Base-by-base conservation (phyloP, 2,113 vertebrate genomes). In the Lepus americanus region DNA sequence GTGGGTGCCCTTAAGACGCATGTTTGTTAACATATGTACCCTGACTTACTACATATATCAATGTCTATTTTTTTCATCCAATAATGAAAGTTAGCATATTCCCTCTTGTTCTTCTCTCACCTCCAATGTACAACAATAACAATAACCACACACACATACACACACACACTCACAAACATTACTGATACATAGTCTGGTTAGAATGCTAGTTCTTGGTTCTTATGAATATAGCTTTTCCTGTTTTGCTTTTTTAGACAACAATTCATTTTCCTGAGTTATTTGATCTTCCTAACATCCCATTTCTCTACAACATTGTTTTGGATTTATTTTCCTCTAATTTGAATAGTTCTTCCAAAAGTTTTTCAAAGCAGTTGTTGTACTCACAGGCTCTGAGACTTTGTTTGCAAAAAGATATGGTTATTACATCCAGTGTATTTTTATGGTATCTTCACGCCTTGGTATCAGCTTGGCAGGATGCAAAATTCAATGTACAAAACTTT, bases 261-360 rank as follows among this genome's bases (percentile, higher is more conserved):
- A 29, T 33, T n/a, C 70, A 9, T 88, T 92, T 70, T 88, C 2
- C 51, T 39, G 51, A 59, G 22, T 49, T 94, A 36, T 91, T 89
- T 61, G 59, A 73, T 83, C 22, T 49, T 19, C 6, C 39, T 67
- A 74, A 55, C 25, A 89, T 88, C 20, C 63, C 39, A 25, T 89
- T 93, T 93, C 23, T 73, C 14, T 51, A 22, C 6, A 91, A 16
- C 17, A 55, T 51, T 91, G 79, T 85, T 59, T 59, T 91, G 53
- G 16, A 64, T 88, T 91, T 88, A 49, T 88, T 84, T 74, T 70
- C 61, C 27, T 69, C 29, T 85, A 73, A 84, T 80, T 77, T 89
- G n/a, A 94, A 55, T 63, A 91, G 81, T 73, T 93, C 25, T 92
- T 81, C 55, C 51, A 85, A 80, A 1, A 2, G 4, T 53, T 88